Evolutionary conservation across 2,888 invertebrate genomes (phyloP).

Genomic region (Panorpa germanica): DNA sequence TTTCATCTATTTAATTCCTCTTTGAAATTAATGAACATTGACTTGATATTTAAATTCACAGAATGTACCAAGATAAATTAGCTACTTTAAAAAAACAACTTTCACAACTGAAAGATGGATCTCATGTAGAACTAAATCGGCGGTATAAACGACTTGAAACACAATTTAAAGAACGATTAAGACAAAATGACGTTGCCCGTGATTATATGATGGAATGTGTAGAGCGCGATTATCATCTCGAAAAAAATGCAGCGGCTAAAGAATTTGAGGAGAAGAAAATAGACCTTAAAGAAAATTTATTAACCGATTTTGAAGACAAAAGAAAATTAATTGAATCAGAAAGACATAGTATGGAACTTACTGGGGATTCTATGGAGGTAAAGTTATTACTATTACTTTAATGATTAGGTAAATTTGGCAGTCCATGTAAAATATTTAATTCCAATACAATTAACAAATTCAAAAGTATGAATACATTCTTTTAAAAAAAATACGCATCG

Average conservation of each 20-base stretch:
- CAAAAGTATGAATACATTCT: no score
- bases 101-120: conserved; percentile 69
- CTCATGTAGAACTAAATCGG: conserved; percentile 70
- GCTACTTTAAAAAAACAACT: conserved; percentile 75
- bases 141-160: conserved; percentile 66
- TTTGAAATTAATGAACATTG: neutral
- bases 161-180: conserved; percentile 60
- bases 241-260: conserved; percentile 74
- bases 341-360: conserved; percentile 71
- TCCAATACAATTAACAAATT: no score
- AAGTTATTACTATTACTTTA: conserved; percentile 6
- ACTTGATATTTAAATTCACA: no score
- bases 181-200: conserved; percentile 55
- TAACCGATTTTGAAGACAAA: conserved; percentile 87
- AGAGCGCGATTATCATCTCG: conserved; percentile 70
- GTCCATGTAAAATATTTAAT: no score
- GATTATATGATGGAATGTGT: conserved; percentile 74
- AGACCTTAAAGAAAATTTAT: conserved; percentile 72
- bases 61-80: conserved; percentile 82
- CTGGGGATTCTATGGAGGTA: conserved; percentile 72
- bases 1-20: conserved; percentile 5
- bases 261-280: conserved; percentile 92
- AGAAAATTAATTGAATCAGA: conserved; percentile 77
- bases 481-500: no score
- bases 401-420: neutral